Base-by-base conservation (phyloP, 2,797 vertebrate genomes). In the Craterocephalus amniculus region DNA sequence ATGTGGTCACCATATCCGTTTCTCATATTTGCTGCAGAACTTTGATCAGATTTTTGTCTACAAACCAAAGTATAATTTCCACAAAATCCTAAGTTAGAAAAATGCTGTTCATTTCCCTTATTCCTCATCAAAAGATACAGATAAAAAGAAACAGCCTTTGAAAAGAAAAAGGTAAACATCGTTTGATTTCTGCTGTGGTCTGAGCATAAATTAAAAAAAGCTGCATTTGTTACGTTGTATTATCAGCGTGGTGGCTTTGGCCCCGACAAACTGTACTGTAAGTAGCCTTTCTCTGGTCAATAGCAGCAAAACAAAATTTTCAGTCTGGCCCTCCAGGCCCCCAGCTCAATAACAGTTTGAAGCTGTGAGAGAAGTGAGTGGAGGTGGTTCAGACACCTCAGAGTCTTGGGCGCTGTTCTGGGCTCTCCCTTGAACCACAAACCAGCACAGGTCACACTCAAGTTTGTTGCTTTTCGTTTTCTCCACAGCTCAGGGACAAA, bases 361-460 rank as follows among this genome's bases (percentile, higher is more conserved):
- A 79, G 89, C 89, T 88, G 87, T 69, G 82, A 92, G 92, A 92
- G 93, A 80, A 87, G 92, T 87, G 91, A 78, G 82, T 85, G 87
- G 83, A 92, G 59, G 80, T 86, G 85, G 83, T 91, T 90, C 79
- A 89, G 89, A 94, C 91, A 93, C 91, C 89, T 93, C 87, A 45
- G 93, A 86, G 91, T 88, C 88, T 90, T 67, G 67, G 83, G 86
- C 81, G 82, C 87, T 71, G 91, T 87, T 90, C 87, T 80, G 90
- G 82, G 79, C 84, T 86, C 89, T 91, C 87, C 78, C 70, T 87
- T 87, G 88, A 90, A 90, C 85, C 92, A 76, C 82, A 94, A 91
- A 92, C 76, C 70, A 88, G 87, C 92, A 93, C 92, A 93, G 90
- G 95, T 95, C 95, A 95, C 91, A 89, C 90, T 89, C 90, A 92